Conservation (phyloP, 2,888 invertebrate species). For the Tetragnatha montana region DNA sequence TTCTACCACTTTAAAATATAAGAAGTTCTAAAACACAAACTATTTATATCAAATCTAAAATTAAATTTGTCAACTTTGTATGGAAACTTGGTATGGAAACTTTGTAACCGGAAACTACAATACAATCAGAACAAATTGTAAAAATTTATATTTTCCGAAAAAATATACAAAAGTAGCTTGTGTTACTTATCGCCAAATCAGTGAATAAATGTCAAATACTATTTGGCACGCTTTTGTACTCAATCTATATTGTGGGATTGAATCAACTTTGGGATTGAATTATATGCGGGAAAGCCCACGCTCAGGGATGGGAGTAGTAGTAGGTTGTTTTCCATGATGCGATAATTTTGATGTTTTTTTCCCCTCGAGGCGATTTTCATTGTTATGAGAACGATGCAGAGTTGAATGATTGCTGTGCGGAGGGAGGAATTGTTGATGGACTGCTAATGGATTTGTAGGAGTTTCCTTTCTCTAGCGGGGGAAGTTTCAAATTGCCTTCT, state of each 20-base stretch:
- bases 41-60: too few species aligned
- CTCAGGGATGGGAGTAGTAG: background rate
- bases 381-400: constrained; percentile 41
- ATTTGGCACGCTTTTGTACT: too few species aligned
- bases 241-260: too few species aligned
- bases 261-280: too few species aligned
- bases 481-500: constrained; percentile 9
- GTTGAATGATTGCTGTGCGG: constrained; percentile 39
- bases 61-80: too few species aligned
- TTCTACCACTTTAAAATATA: too few species aligned
- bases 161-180: background rate
- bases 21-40: too few species aligned
- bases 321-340: background rate
- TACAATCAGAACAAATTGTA: too few species aligned
- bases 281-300: background rate
- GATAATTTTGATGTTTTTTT: background rate
- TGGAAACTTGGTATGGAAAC: too few species aligned
- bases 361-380: constrained; percentile 23
- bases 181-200: background rate
- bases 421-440: constrained; percentile 42
- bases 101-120: too few species aligned
- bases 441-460: constrained; percentile 33
- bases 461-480: constrained; percentile 2
- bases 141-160: too few species aligned
- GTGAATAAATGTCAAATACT: too few species aligned